Evolutionary conservation across 2,113 vertebrate species (phyloP).

Genomic region (Ceuthmochares aereus): DNA sequence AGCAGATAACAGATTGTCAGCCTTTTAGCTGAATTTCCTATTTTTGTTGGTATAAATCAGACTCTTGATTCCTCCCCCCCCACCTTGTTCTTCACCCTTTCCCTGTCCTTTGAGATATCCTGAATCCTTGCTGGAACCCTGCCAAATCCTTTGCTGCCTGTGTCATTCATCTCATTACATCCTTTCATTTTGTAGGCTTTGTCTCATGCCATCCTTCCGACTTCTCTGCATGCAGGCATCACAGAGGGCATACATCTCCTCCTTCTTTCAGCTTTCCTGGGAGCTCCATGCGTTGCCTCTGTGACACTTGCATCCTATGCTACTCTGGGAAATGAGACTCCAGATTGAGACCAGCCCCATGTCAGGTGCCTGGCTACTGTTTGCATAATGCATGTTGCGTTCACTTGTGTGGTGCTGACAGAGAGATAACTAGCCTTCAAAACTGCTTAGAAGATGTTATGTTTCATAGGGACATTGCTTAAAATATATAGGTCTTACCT

Average conservation of each 20-base stretch:
- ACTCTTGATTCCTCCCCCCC: neutral
- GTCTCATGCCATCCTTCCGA: slow-evolving; percentile 29
- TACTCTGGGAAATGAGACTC: slow-evolving; percentile 59
- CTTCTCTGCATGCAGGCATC: neutral
- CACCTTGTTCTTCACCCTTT: slow-evolving; percentile 45
- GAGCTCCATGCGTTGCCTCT: slow-evolving; percentile 46
- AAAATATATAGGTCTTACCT: neutral
- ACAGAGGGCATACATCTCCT: neutral
- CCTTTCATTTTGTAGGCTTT: slow-evolving; percentile 47
- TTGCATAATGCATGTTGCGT: neutral
- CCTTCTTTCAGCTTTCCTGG: slow-evolving; percentile 38
- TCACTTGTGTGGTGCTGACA: neutral
- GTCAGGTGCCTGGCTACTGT: slow-evolving; percentile 60
- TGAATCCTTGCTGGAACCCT: slow-evolving; percentile 41
- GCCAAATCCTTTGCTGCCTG: slow-evolving; percentile 4
- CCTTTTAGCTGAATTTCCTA: slow-evolving; percentile 72
- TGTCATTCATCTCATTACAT: slow-evolving; percentile 59
- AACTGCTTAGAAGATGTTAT: neutral
- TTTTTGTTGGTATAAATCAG: slow-evolving; percentile 64
- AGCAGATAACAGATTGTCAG: slow-evolving; percentile 73
- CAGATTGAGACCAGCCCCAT: slow-evolving; percentile 70
- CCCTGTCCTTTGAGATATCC: slow-evolving; percentile 50
- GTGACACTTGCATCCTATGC: slow-evolving; percentile 33
- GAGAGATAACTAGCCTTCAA: slow-evolving; percentile 28
- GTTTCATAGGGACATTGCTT: neutral